phyloP scores from a whole-genome alignment of 1,140 invertebrate species.

The Penaeus japonicus region DNA sequence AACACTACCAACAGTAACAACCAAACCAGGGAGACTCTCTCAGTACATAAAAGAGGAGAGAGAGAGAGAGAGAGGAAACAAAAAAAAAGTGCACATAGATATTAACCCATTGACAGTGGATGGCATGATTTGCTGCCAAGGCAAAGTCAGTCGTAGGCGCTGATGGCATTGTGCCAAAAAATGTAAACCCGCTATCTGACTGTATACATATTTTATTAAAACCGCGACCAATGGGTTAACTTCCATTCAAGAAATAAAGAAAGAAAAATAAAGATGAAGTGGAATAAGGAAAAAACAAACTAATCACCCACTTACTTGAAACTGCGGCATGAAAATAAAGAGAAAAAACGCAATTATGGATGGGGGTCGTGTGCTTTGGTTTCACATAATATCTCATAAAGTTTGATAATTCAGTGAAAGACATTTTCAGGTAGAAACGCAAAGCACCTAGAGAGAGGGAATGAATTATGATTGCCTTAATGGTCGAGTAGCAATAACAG shows the following conservation, averaged over 20 bases:
- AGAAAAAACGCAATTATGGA: background rate
- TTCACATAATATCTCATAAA: background rate
- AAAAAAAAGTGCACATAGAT: no score
- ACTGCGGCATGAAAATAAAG: slow-evolving; percentile 51
- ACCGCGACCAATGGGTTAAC: no score
- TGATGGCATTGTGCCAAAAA: background rate
- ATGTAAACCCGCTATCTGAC: no score
- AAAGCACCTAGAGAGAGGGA: no score
- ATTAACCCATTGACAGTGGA: no score
- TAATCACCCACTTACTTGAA: slow-evolving; percentile 40
- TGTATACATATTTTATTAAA: no score
- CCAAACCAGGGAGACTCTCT: background rate
- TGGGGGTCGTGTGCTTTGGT: no score
- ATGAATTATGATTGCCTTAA: no score
- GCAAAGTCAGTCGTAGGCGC: background rate
- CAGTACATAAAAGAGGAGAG: background rate
- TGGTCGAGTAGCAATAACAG: no score
- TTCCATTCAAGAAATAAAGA: no score
- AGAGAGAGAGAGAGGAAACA: background rate
- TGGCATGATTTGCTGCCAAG: no score
- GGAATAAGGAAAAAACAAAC: background rate
- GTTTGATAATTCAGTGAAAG: background rate
- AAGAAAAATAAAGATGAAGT: background rate
- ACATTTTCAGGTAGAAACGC: no score
- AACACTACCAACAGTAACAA: background rate